Evolutionary conservation across 2,113 vertebrate species (phyloP).

Genomic region (Brachyhypopomus occidentalis): DNA sequence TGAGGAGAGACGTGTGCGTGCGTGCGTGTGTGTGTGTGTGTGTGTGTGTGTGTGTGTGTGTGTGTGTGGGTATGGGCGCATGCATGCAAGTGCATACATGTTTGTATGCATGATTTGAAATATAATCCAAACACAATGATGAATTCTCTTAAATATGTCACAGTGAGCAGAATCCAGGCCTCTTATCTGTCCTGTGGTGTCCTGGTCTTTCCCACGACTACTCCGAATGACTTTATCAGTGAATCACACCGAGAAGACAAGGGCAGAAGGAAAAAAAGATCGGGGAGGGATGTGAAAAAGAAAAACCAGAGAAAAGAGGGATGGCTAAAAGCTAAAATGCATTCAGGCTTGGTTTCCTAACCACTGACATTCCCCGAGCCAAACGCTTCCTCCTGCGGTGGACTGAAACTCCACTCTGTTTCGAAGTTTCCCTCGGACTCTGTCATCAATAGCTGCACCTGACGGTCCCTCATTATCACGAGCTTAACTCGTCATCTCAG

Average conservation of each 20-base stretch:
- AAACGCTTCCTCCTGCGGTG: not conserved
- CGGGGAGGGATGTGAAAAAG: not conserved
- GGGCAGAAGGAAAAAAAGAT: constrained; percentile 41
- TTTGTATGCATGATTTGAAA: not conserved
- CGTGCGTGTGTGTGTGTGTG: not conserved
- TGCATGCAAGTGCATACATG: no score
- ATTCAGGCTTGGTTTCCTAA: constrained; percentile 60
- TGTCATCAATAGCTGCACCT: not conserved
- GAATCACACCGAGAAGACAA: constrained; percentile 36
- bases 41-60: constrained; percentile 25
- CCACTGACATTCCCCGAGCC: constrained; percentile 78
- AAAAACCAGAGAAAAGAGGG: not conserved
- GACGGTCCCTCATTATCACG: constrained; percentile 20
- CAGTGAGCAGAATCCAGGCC: not conserved
- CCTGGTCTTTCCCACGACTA: constrained; percentile 10
- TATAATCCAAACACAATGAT: not conserved
- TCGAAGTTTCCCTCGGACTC: not conserved
- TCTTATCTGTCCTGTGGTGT: not conserved
- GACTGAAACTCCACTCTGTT: not conserved
- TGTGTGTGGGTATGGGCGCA: not conserved
- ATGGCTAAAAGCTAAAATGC: constrained; percentile 49
- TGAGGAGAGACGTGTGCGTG: constrained; percentile 52
- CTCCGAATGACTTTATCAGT: constrained; percentile 60
- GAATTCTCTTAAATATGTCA: constrained; percentile 9
- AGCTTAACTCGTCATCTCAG: not conserved